Percentiles rank a stretch among this genome's conserved stretches.
These are phyloP conservation scores for Drosophila affinis DNA, from an alignment of 2,888 invertebrate species.

Conservation along the genomic window DNA sequence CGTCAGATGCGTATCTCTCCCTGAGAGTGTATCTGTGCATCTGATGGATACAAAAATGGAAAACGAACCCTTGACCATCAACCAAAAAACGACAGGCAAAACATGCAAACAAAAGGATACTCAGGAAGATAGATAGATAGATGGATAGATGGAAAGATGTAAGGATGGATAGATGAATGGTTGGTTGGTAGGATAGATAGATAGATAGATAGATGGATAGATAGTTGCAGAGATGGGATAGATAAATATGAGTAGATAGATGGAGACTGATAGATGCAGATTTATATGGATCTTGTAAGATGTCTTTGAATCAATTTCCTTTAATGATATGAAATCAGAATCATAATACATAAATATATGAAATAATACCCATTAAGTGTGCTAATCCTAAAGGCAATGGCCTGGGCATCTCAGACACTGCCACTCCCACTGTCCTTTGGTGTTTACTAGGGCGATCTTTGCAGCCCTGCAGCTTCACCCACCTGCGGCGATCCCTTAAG, in stretches of 20 bases:
- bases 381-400: not conserved
- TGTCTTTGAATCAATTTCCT: too few species aligned
- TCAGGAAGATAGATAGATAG: not conserved
- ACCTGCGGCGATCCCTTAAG: too few species aligned
- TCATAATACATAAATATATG: too few species aligned
- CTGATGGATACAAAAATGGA: constrained; percentile 8
- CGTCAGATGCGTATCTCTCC: constrained; percentile 14
- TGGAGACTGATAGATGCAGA: too few species aligned
- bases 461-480: constrained; percentile 52
- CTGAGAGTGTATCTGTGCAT: constrained; percentile 7
- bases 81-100: constrained; percentile 1
- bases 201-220: not conserved
- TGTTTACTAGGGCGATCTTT: constrained; percentile 64
- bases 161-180: not conserved
- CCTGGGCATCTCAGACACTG: constrained; percentile 26
- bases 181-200: not conserved
- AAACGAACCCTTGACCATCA: constrained; percentile 32
- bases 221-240: not conserved
- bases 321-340: too few species aligned
- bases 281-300: too few species aligned
- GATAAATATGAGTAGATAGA: too few species aligned
- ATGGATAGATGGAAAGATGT: too few species aligned
- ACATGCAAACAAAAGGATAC: not conserved
- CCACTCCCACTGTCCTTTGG: constrained; percentile 22
- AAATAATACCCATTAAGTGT: too few species aligned